Conservation (phyloP, 1,140 invertebrate genomes). For the Drosophila ambigua region DNA sequence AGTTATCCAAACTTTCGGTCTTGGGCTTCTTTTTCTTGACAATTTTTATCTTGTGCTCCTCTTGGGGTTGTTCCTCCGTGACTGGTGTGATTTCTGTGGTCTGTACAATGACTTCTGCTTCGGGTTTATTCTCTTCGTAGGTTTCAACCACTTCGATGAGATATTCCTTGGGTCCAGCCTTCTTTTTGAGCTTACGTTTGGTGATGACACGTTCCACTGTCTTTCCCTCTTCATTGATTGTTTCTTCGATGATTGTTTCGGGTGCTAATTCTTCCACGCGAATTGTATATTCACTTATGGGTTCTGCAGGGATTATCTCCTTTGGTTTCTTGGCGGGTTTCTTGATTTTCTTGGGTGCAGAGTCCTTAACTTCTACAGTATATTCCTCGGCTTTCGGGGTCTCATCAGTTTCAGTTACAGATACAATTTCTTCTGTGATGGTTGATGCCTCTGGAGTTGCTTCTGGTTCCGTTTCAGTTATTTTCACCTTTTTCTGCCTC, state of each 20-base stretch:
- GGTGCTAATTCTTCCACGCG: conserved; percentile 78
- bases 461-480: conserved; percentile 39
- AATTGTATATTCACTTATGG: conserved; percentile 53
- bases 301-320: conserved; percentile 1
- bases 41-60: conserved; percentile 67
- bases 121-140: conserved; percentile 75
- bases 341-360: conserved; percentile 51
- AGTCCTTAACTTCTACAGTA: conserved; percentile 43
- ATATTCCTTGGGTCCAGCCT: conserved; percentile 63
- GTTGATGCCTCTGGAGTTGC: conserved; percentile 6
- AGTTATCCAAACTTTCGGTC: conserved; percentile 63
- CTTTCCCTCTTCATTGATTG: conserved; percentile 79
- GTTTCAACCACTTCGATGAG: conserved; percentile 75
- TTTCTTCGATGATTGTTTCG: conserved; percentile 62
- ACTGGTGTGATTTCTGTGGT: conserved; percentile 78
- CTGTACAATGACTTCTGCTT: conserved; percentile 58
- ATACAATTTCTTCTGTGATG: neutral
- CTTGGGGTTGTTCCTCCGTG: conserved; percentile 52
- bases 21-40: conserved; percentile 60
- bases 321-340: conserved; percentile 53
- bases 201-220: conserved; percentile 64
- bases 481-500: conserved; percentile 72
- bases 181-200: conserved; percentile 72
- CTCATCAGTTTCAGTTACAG: conserved; percentile 38
- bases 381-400: conserved; percentile 28